Evolutionary conservation across 2,797 vertebrate genomes (phyloP).

Genomic region (Acanthurus lineatus): DNA sequence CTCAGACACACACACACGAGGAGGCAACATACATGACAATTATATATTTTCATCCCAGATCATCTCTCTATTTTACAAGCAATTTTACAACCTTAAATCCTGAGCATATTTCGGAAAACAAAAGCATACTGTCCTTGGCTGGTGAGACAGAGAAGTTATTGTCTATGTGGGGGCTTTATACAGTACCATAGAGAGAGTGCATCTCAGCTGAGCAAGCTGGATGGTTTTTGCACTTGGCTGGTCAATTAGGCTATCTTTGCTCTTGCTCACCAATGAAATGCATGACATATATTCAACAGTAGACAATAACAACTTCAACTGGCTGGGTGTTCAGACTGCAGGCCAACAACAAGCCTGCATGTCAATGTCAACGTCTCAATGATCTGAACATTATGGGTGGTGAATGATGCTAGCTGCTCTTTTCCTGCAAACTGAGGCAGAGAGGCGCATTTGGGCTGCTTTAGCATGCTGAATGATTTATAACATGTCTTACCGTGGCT

Average conservation of each 20-base stretch:
- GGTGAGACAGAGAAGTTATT: constrained; percentile 16
- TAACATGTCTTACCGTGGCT: constrained; percentile 86
- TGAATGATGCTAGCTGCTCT: neutral
- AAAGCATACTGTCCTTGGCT: constrained; percentile 16
- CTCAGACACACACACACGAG: constrained; percentile 15
- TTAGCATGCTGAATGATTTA: constrained; percentile 68
- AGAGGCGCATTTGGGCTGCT: constrained; percentile 20
- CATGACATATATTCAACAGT: constrained; percentile 48
- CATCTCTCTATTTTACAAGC: neutral
- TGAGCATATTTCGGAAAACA: neutral
- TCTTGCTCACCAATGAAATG: constrained; percentile 43
- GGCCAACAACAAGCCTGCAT: constrained; percentile 69
- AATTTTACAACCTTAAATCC: neutral
- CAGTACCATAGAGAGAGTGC: neutral
- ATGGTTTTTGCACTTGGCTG: constrained; percentile 66
- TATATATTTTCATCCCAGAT: constrained; percentile 12
- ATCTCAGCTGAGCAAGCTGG: constrained; percentile 35
- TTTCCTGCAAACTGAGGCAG: constrained; percentile 1
- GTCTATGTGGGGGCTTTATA: neutral
- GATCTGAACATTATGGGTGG: neutral
- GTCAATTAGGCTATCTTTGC: constrained; percentile 67
- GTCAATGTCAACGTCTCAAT: constrained; percentile 66
- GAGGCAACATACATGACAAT: constrained; percentile 10
- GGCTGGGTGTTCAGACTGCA: constrained; percentile 43
- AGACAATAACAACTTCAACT: constrained; percentile 57